phyloP scores from a whole-genome alignment of 2,113 vertebrate genomes.

The Merops nubicus region DNA sequence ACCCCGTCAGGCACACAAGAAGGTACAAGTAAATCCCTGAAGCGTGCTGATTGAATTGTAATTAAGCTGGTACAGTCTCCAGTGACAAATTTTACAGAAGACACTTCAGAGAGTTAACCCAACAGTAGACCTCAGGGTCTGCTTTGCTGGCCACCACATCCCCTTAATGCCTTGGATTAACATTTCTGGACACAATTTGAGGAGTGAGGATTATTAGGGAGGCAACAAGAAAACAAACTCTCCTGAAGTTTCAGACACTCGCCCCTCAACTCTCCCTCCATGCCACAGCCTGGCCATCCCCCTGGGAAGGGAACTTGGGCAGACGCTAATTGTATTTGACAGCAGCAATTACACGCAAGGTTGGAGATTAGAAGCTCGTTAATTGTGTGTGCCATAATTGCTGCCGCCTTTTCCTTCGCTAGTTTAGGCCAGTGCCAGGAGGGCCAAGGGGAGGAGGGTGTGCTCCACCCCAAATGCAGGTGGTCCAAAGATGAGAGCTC shows the following conservation, averaged over 20 bases:
- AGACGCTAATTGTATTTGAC: constrained; percentile 75
- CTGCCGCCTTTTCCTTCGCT: constrained; percentile 54
- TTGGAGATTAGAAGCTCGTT: constrained; percentile 72
- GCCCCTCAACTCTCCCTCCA: not conserved
- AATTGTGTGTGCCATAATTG: constrained; percentile 66
- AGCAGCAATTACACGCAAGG: constrained; percentile 77
- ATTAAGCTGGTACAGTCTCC: not conserved
- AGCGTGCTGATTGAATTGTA: not conserved
- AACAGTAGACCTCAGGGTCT: not conserved
- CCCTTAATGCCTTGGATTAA: constrained; percentile 9
- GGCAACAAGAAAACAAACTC: constrained; percentile 32
- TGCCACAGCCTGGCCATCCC: not conserved
- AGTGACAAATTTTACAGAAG: not conserved
- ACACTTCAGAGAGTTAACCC: not conserved
- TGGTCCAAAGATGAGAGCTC: constrained; percentile 25
- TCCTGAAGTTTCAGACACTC: constrained; percentile 47
- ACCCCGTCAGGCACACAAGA: not conserved
- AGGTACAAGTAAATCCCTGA: not conserved
- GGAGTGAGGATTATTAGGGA: not conserved
- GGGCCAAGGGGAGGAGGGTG: constrained; percentile 1
- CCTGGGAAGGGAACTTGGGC: constrained; percentile 54
- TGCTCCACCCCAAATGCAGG: constrained; percentile 16
- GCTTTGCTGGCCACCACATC: not conserved
- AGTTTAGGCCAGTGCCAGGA: constrained; percentile 15
- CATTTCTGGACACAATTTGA: not conserved